Conservation (phyloP, 2,113 vertebrate species). For the Cricetomys ansorgei region DNA sequence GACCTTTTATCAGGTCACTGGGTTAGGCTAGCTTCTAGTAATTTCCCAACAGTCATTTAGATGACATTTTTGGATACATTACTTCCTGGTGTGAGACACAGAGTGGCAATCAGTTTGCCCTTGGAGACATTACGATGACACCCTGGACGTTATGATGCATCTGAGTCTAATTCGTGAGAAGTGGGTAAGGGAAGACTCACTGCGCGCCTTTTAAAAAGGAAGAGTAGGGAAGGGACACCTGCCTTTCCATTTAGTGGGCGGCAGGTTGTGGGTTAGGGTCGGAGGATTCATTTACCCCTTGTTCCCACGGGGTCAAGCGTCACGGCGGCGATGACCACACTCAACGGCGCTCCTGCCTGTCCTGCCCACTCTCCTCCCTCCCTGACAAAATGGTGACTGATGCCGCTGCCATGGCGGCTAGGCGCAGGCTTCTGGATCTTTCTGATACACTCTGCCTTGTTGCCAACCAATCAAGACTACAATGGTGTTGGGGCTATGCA, state of each 20-base stretch:
- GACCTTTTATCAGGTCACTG: neutral
- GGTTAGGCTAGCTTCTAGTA: neutral
- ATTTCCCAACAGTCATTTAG: neutral
- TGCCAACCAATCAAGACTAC: neutral
- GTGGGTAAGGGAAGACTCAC: neutral
- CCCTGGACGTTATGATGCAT: neutral
- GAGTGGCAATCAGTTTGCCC: neutral
- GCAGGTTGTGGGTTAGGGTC: neutral
- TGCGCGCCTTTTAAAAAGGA: neutral
- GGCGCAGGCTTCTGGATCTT: neutral
- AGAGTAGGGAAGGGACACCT: neutral
- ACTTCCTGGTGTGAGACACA: neutral
- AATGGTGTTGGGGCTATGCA: neutral
- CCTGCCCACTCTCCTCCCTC: neutral
- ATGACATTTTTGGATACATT: neutral
- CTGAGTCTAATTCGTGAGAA: neutral
- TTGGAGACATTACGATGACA: neutral
- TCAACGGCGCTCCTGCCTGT: neutral
- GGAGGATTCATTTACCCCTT: neutral
- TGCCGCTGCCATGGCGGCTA: accelerated
- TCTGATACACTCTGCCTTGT: neutral
- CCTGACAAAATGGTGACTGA: neutral
- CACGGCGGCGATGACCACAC: neutral
- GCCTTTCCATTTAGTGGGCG: neutral
- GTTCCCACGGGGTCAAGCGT: neutral